phyloP scores from a whole-genome alignment of 2,113 vertebrate genomes.

The Leptobrachium leishanense region DNA sequence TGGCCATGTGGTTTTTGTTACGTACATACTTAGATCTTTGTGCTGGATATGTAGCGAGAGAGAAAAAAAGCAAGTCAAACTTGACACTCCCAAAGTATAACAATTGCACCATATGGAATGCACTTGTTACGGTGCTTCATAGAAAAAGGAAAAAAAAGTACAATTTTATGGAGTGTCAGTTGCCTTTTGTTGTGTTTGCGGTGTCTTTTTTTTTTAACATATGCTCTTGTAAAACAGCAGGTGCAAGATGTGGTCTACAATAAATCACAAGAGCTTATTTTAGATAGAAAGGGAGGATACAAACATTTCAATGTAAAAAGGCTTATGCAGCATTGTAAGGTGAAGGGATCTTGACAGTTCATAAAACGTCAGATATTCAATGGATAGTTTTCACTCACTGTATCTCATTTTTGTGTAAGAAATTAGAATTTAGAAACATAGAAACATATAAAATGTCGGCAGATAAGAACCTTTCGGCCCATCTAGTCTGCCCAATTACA shows the following conservation, averaged over 20 bases:
- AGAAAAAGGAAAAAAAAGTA: background rate
- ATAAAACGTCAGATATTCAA: no score
- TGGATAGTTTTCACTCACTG: no score
- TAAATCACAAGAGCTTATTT: background rate
- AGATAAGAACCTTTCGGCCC: no score
- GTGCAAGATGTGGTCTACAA: background rate
- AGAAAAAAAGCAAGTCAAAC: background rate
- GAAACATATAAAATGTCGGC: no score
- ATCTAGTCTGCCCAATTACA: no score
- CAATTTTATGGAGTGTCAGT: background rate
- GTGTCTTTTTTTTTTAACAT: background rate
- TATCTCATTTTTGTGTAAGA: no score
- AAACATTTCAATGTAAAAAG: background rate
- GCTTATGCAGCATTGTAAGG: slow-evolving; percentile 11
- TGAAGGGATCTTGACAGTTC: no score
- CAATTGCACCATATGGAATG: slow-evolving; percentile 15
- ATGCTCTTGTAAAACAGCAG: slow-evolving; percentile 32
- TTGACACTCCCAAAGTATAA: background rate
- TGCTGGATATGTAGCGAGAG: no score
- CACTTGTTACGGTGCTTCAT: background rate
- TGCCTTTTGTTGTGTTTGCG: slow-evolving; percentile 11
- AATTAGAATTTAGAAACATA: no score
- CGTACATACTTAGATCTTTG: background rate
- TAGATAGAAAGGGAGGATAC: background rate
- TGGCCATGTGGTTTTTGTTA: background rate